phyloP scores from a whole-genome alignment of 1,140 invertebrate species.

The Platyscapa corneri region DNA sequence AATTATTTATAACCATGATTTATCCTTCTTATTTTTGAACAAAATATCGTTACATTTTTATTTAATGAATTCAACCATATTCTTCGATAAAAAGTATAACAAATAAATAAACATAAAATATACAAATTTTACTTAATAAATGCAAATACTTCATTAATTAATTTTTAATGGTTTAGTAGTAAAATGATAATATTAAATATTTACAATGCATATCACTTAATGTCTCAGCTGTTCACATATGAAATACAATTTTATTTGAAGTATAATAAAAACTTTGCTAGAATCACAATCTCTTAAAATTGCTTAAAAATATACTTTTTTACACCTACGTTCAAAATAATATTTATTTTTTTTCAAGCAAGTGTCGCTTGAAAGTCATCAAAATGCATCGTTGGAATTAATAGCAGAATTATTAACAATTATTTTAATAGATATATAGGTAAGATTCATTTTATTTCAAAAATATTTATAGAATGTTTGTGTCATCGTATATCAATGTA shows the following conservation, averaged over 20 bases:
- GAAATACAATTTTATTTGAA: background rate
- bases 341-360: background rate
- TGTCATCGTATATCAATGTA: background rate
- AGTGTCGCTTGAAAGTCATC: constrained; percentile 3
- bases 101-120: no score
- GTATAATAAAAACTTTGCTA: background rate
- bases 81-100: no score
- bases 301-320: background rate
- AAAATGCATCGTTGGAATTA: background rate
- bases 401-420: background rate
- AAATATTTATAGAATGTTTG: background rate
- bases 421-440: background rate
- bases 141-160: no score
- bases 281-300: background rate
- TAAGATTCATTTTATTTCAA: background rate
- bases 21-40: no score
- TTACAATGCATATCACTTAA: no score
- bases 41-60: no score
- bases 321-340: background rate
- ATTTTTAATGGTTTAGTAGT: no score
- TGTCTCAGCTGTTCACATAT: no score
- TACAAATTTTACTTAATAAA: no score
- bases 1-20: no score
- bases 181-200: no score
- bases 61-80: no score